phyloP scores from a whole-genome alignment of 1,140 invertebrate genomes.

The Conus ventricosus region DNA sequence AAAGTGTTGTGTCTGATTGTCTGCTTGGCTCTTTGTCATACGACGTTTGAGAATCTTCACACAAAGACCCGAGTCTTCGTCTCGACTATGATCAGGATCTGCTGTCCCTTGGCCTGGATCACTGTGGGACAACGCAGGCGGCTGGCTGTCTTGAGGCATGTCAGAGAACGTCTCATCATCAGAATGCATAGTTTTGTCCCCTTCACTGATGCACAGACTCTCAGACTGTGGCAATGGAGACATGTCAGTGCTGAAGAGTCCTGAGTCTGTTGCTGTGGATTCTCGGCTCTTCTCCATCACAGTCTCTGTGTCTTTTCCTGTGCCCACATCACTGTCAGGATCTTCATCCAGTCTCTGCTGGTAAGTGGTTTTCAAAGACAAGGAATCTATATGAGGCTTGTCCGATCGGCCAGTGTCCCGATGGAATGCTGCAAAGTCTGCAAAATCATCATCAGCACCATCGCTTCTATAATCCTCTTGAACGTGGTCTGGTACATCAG shows the following conservation, averaged over 20 bases:
- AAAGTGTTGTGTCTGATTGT: neutral
- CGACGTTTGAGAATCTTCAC: neutral
- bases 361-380: conserved; percentile 6
- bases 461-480: conserved; percentile 10
- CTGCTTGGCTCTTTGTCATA: neutral
- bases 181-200: conserved; percentile 23
- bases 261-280: conserved; percentile 56
- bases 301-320: neutral
- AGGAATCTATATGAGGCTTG: conserved; percentile 23
- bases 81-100: neutral
- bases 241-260: conserved; percentile 59
- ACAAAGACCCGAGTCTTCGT: conserved; percentile 3
- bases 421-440: conserved; percentile 46
- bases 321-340: neutral
- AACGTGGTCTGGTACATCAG: neutral
- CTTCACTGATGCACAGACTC: conserved; percentile 27
- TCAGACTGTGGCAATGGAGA: conserved; percentile 55
- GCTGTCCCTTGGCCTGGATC: neutral
- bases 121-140: neutral
- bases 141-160: conserved; percentile 15
- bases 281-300: conserved; percentile 5
- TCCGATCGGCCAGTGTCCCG: neutral
- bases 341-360: neutral
- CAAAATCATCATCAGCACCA: conserved; percentile 50
- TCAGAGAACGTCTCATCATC: conserved; percentile 30